A percentile compares a stretch with the other conserved stretches of the same genome.
These are phyloP conservation scores for Esox lucius DNA, from an alignment of 2,797 vertebrate genomes.

Conservation along the genomic window DNA sequence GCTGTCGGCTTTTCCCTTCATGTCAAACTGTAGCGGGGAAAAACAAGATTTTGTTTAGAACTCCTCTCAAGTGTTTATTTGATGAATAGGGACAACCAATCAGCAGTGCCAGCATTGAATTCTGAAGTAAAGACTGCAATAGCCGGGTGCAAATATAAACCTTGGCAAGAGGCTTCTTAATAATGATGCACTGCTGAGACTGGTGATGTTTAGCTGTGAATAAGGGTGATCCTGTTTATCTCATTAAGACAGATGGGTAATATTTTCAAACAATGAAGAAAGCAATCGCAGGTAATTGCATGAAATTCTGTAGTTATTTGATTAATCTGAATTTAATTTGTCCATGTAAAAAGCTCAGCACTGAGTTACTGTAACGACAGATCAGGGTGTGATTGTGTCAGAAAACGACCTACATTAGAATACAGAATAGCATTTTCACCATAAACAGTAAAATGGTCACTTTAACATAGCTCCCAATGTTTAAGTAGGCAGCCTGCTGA, in stretches of 20 bases:
- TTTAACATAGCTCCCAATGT: too few species aligned
- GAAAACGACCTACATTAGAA: too few species aligned
- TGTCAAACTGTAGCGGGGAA: slow-evolving; percentile 43
- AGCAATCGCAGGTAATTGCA: too few species aligned
- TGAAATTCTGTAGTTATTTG: too few species aligned
- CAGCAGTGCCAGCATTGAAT: slow-evolving; percentile 16
- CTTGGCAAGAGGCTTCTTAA: neutral
- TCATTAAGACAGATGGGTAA: neutral
- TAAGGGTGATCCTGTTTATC: neutral
- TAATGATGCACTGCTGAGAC: neutral
- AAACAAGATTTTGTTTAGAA: slow-evolving; percentile 57
- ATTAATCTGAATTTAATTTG: too few species aligned
- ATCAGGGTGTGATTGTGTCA: too few species aligned
- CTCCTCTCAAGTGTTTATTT: slow-evolving; percentile 40
- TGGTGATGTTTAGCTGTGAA: neutral
- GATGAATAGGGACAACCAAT: slow-evolving; percentile 39
- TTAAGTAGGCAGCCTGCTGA: too few species aligned
- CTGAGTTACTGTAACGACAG: too few species aligned
- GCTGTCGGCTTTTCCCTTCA: slow-evolving; percentile 51
- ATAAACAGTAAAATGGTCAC: too few species aligned
- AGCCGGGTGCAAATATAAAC: neutral
- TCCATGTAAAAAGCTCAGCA: too few species aligned
- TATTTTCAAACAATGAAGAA: neutral
- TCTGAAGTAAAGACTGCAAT: neutral
- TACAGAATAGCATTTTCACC: too few species aligned